Base-by-base conservation (phyloP, 2,113 vertebrate species). In the Telmatochromis bifrenatus region DNA sequence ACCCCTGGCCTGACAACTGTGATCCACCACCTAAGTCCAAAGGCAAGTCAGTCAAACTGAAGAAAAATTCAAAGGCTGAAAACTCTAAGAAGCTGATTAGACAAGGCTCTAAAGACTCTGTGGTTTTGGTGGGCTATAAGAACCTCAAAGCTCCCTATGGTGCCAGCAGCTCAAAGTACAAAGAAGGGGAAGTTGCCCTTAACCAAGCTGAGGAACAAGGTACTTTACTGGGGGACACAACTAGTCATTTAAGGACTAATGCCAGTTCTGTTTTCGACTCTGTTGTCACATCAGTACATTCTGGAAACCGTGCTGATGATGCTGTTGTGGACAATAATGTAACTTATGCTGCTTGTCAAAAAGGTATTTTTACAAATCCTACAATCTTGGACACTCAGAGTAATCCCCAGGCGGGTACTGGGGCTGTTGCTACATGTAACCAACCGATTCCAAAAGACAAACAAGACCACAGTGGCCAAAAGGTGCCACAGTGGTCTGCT, bases 71-170 rank as follows among this genome's bases (percentile, higher is more conserved):
- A 90, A 99, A 98, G 96, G 92, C 97, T 82, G 99, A 99, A 77
- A 99, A 97, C 91, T 96, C 97, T 53, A 99, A 99, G 96, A 99
- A 98, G 95, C 89, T 99, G 1, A 97, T 97, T 84, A 97, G 98
- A 91, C 98, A 99, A 92, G 98, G 96, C 92, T 98, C 98, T 87
- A 99, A 99, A 92, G 98, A 99, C 95, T 99, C 98, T 47, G 99
- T 99, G 79, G 95, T 99, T 91, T 96, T 99, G 90, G 98, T 99
- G 89, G 98, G 98, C 91, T 99, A 98, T 95, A 99, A 98, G 93
- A 98, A 98, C 96, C 97, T 99, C 92, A 98, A 98, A 96, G 96
- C 91, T 88, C 94, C 97, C 81, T 95, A 95, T 89, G 81, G 96
- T 87, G 97, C 97, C 91, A 95, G 96, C 77, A 94, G 95, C 80